Conservation (phyloP, 2,113 vertebrate genomes). For the Erpornis zantholeuca region DNA sequence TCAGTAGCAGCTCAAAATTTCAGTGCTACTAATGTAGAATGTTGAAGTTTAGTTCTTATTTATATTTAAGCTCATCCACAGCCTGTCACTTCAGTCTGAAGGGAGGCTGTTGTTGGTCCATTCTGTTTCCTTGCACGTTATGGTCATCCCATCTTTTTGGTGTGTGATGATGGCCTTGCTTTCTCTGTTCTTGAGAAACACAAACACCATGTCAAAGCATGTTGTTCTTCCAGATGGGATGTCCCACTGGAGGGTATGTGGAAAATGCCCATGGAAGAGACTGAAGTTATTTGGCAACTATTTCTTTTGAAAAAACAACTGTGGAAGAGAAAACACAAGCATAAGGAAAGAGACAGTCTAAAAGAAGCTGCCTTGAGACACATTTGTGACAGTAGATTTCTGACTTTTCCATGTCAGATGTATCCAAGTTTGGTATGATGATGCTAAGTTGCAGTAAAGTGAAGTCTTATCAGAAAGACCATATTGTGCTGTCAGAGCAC, state of each 20-base stretch:
- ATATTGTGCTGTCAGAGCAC: background rate
- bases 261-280: background rate
- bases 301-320: background rate
- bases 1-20: background rate
- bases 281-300: background rate
- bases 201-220: background rate
- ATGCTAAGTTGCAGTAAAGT: background rate
- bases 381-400: background rate
- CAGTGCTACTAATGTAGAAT: background rate
- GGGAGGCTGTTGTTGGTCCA: background rate
- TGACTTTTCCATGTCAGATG: background rate
- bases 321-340: background rate
- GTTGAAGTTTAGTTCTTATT: background rate
- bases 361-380: background rate
- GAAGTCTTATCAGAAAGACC: background rate
- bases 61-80: background rate
- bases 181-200: background rate
- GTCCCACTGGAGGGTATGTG: background rate
- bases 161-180: background rate
- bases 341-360: background rate
- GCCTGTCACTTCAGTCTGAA: background rate
- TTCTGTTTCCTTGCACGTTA: background rate
- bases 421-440: background rate
- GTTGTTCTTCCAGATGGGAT: background rate
- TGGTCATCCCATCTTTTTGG: background rate